These are phyloP conservation scores for Dynastes maya DNA, from an alignment of 2,888 invertebrate genomes.

Conservation along the genomic window DNA sequence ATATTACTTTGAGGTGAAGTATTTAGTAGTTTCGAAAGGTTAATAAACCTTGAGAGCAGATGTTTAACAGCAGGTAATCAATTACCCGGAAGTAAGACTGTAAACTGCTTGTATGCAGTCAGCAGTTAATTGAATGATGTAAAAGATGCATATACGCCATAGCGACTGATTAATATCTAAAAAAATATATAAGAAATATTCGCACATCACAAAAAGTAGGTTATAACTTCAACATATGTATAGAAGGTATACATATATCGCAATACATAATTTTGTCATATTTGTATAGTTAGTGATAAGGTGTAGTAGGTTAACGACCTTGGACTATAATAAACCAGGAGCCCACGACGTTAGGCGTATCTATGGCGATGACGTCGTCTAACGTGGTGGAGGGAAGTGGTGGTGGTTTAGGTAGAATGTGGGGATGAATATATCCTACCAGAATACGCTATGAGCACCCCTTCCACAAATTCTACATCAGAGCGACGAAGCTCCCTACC, in stretches of 20 bases:
- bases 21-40: conserved; percentile 41
- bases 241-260: neutral
- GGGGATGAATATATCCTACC: conserved; percentile 72
- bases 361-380: conserved; percentile 69
- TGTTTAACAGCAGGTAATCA: conserved; percentile 48
- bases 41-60: conserved; percentile 49
- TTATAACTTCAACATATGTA: neutral
- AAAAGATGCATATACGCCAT: conserved; percentile 13
- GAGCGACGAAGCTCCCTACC: conserved; percentile 71
- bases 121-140: neutral
- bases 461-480: conserved; percentile 71
- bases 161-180: neutral
- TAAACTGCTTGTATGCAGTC: neutral
- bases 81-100: conserved; percentile 9
- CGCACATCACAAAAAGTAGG: neutral
- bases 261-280: conserved; percentile 31
- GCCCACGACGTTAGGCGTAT: conserved; percentile 58
- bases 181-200: neutral
- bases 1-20: conserved; percentile 3
- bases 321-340: conserved; percentile 49
- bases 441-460: conserved; percentile 70
- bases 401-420: conserved; percentile 70
- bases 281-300: conserved; percentile 38
- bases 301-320: conserved; percentile 67
- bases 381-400: conserved; percentile 70